A percentile compares a stretch with the other conserved stretches of the same genome.
Evolutionary conservation across 2,797 vertebrate genomes (phyloP).

Genomic region (Eurystomus glaucurus): DNA sequence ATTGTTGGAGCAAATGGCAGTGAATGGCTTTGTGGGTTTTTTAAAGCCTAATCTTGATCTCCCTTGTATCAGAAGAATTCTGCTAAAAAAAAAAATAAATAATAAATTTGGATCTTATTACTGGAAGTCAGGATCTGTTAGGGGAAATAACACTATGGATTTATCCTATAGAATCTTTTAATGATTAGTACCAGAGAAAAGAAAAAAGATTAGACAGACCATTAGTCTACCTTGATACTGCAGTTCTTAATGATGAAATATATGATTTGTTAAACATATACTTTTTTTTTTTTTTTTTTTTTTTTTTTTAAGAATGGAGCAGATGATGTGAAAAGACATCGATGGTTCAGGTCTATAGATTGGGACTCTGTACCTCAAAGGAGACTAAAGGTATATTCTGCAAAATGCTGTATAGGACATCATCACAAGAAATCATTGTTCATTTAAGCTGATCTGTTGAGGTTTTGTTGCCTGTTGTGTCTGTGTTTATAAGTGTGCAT

Average conservation of each 20-base stretch:
- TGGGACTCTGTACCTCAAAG: constrained; percentile 92
- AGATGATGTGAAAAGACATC: constrained; percentile 93
- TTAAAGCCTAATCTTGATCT: background rate
- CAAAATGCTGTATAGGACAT: background rate
- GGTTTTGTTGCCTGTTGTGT: background rate
- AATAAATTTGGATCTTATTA: background rate
- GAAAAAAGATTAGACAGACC: background rate
- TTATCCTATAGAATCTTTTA: background rate
- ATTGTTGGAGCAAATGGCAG: background rate
- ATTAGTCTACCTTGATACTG: background rate
- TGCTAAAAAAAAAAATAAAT: background rate
- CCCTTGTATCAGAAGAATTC: background rate
- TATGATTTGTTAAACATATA: background rate
- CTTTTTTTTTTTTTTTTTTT: background rate
- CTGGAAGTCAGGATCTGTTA: background rate
- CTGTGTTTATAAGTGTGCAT: background rate
- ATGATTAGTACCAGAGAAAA: background rate
- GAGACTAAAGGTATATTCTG: constrained; percentile 89
- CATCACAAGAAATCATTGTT: background rate
- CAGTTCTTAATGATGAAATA: background rate
- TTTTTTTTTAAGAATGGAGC: constrained; percentile 89
- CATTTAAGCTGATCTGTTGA: constrained; percentile 11
- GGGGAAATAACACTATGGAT: background rate
- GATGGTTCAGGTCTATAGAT: constrained; percentile 94
- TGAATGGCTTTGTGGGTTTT: background rate